phyloP scores from a whole-genome alignment of 1,140 invertebrate species.

The Sweltsa coloradensis region DNA sequence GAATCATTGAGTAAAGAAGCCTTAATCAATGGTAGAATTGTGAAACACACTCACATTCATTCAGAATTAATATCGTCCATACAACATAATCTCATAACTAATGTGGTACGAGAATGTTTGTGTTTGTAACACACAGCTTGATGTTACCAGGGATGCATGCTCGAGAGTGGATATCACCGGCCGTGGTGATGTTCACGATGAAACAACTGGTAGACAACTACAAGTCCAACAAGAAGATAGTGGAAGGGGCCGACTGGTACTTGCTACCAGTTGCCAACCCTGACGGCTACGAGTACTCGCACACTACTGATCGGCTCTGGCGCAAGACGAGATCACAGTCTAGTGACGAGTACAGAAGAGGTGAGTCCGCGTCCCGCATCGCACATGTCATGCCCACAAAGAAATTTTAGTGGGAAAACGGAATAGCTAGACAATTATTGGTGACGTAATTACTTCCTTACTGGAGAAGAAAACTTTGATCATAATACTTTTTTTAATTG shows the following conservation, averaged over 20 bases:
- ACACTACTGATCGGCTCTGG: constrained; percentile 63
- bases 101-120: background rate
- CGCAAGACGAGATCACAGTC: constrained; percentile 56
- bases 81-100: background rate
- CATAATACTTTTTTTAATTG: background rate
- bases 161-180: constrained; percentile 83
- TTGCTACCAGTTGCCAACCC: constrained; percentile 72
- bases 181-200: constrained; percentile 70
- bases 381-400: background rate
- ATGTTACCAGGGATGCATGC: constrained; percentile 74
- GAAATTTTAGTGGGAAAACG: background rate
- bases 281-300: constrained; percentile 77
- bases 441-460: background rate
- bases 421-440: background rate
- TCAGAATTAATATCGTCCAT: background rate
- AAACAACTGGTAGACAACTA: constrained; percentile 64
- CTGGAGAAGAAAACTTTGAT: background rate
- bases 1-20: background rate
- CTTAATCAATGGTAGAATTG: background rate
- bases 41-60: background rate
- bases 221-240: constrained; percentile 47
- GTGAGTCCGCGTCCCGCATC: background rate
- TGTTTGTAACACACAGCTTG: too few relatives aligned
- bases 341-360: constrained; percentile 20
- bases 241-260: constrained; percentile 72